Evolutionary conservation across 2,888 invertebrate species (phyloP).

Genomic region (Acleris holmiana): DNA sequence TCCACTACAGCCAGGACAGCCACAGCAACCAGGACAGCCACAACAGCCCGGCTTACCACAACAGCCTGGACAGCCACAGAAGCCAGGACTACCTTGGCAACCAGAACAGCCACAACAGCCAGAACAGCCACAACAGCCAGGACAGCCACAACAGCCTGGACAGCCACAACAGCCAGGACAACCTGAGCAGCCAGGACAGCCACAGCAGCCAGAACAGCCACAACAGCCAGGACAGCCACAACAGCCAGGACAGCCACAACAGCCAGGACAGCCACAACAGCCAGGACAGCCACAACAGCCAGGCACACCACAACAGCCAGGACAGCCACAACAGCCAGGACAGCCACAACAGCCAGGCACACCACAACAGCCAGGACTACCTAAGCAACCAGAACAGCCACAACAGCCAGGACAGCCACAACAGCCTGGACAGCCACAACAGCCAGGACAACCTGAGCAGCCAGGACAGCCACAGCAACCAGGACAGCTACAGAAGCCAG

Average conservation of each 20-base stretch:
- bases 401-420: neutral
- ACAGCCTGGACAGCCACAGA: conserved; percentile 4
- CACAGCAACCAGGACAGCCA: neutral
- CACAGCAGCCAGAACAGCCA: too few relatives aligned
- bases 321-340: conserved; percentile 1
- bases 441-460: neutral
- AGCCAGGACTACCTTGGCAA: neutral
- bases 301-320: neutral
- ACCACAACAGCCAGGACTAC: too few relatives aligned
- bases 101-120: conserved; percentile 8
- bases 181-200: conserved; percentile 9
- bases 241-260: conserved; percentile 6
- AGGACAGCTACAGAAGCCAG: neutral
- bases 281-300: neutral
- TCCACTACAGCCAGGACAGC: neutral
- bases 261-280: conserved; percentile 1
- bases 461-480: neutral
- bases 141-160: conserved; percentile 3
- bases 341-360: neutral
- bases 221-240: conserved; percentile 1
- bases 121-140: conserved; percentile 4
- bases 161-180: neutral
- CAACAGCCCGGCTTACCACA: conserved; percentile 9
- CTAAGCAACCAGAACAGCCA: neutral
- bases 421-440: neutral